These are phyloP conservation scores for Bradysia coprophila DNA, from an alignment of 1,140 invertebrate genomes.

Conservation along the genomic window DNA sequence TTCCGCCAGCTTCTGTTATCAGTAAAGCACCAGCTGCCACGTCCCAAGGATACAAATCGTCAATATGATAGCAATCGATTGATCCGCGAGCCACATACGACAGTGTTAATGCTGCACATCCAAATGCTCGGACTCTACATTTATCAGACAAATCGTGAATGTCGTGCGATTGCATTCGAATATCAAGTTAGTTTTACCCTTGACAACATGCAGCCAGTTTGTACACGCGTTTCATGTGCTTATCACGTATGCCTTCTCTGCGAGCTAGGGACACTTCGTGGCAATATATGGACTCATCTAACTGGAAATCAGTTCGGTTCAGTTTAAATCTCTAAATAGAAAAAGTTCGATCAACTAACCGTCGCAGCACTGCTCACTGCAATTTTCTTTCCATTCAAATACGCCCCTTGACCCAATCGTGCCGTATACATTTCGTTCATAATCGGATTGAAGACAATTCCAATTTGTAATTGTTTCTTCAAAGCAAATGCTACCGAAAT, in stretches of 20 bases:
- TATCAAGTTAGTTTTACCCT: too few species aligned
- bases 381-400: constrained; percentile 34
- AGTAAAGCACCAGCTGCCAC: constrained; percentile 49
- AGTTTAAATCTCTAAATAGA: too few species aligned
- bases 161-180: too few species aligned
- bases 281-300: too few species aligned
- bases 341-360: too few species aligned
- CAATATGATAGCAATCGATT: constrained; percentile 52
- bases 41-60: constrained; percentile 48
- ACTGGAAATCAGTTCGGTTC: too few species aligned
- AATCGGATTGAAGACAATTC: constrained; percentile 62
- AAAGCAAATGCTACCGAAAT: constrained; percentile 44
- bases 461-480: constrained; percentile 39
- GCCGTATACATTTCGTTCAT: constrained; percentile 54
- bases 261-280: too few species aligned
- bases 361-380: constrained; percentile 30
- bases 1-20: constrained; percentile 54
- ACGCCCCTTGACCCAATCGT: constrained; percentile 49
- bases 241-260: too few species aligned
- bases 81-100: constrained; percentile 54
- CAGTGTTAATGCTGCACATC: constrained; percentile 55
- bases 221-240: too few species aligned
- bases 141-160: too few species aligned
- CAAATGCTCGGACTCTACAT: constrained; percentile 48
- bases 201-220: too few species aligned